Base-by-base conservation (phyloP, 2,113 vertebrate species). In the Meles meles region DNA sequence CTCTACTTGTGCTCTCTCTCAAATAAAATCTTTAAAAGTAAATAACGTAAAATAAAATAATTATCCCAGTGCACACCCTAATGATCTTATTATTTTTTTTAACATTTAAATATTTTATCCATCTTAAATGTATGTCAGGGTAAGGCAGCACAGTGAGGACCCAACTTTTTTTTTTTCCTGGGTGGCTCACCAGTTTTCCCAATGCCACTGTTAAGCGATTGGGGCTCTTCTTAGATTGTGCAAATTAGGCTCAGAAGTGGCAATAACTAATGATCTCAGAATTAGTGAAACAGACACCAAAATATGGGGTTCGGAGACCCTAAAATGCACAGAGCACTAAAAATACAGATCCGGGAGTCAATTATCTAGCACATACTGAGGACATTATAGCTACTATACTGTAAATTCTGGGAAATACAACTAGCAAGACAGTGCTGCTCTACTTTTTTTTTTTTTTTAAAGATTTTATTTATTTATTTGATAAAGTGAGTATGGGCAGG, bases 21-120 rank as follows among this genome's bases (percentile, higher is more conserved):
- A 65, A 65, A 65, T 65, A 65, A 65, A 65, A 34, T 65, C 63
- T 65, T 65, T 65, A 65, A 65, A 65, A 65, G 15, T 65, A 65
- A 65, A 65, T 65, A 65, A 34, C 31, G 14, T 65, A 65, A 65
- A 65, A 63, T 63, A 29, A 31, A 74, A 55, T 85, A 92, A 89
- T 55, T 67, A 69, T 67, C 47, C 47, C 34, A 86, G 25, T 87
- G 34, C 55, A 74, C 34, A 86, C 25, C 7, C 49, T 47, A 83
- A 44, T n/a, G 5, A 87, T 76, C 80, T 85, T 89, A 59, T 39
- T 4, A 81, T 52, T 91, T 27, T 92, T 61, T 84, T 71, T 49
- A 49, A 67, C 21, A 95, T 80, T 93, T 80, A 89, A 94, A 65
- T 81, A 27, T 85, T 94, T 94, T 79, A 92, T 72, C 72, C 37